Evolutionary conservation across 2,888 invertebrate genomes (phyloP).

Genomic region (Epinotia bilunana): DNA sequence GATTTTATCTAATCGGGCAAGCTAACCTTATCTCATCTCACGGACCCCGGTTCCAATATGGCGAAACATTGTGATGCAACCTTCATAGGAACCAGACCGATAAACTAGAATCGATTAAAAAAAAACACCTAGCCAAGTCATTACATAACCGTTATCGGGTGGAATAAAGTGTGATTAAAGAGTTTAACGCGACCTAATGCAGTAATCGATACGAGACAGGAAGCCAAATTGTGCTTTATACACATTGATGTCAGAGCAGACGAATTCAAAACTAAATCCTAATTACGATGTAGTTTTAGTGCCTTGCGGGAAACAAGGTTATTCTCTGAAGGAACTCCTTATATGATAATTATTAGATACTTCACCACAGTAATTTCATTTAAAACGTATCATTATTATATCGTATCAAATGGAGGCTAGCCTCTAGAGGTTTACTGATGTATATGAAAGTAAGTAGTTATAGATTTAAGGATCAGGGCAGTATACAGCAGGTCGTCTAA

Average conservation of each 20-base stretch:
- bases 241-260: constrained; percentile 13
- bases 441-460: not conserved
- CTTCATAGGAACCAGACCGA: constrained; percentile 36
- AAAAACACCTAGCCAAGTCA: constrained; percentile 14
- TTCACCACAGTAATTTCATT: too few relatives aligned
- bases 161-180: constrained; percentile 14
- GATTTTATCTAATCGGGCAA: constrained; percentile 49
- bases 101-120: constrained; percentile 25
- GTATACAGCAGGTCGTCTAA: not conserved
- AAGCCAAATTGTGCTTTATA: constrained; percentile 29
- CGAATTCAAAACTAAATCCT: constrained; percentile 13
- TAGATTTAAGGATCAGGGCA: not conserved
- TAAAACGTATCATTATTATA: too few relatives aligned
- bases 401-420: too few relatives aligned
- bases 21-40: constrained; percentile 45
- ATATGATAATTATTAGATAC: too few relatives aligned
- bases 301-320: not conserved
- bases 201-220: constrained; percentile 32
- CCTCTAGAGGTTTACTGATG: too few relatives aligned
- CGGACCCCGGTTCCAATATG: constrained; percentile 34
- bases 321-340: too few relatives aligned
- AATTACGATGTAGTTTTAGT: not conserved
- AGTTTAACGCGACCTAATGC: constrained; percentile 26
- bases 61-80: constrained; percentile 46
- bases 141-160: constrained; percentile 24